Base-by-base conservation (phyloP, 2,797 vertebrate genomes). In the Parambassis ranga region DNA sequence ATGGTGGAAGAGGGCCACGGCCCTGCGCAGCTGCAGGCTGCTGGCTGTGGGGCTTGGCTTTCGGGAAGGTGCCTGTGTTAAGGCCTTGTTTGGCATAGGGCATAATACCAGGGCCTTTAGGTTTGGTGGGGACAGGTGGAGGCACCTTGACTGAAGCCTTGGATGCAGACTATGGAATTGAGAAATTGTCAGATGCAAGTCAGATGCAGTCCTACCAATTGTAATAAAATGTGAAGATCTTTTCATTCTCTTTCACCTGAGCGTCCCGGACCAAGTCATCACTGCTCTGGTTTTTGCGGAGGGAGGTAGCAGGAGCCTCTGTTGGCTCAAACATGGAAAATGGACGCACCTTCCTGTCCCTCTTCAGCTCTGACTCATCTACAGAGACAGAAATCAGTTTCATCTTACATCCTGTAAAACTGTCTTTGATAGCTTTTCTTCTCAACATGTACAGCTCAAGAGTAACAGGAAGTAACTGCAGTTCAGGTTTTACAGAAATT, bases 221-320 rank as follows among this genome's bases (percentile, higher is more conserved):
- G 44, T 42, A 8, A 49, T 53, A 4, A 39, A 38, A 55, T 10
- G 1, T 1, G 6, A 5, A 1, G 0, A 6, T 14, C 1, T 52
- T 52, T 42, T 26, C 1, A 1, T 50, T 48, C 3, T 2, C 1
- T 61, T 65, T 60, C 71, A 98, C 97, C 95, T 96, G 95, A 23
- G 92, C 91, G 19, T 98, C 97, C 53, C 94, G 83, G 51, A 96
- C 86, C 33, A 99, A 93, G 72, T 99, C 96, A 64, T 98, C 97
- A 0, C 95, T 98, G 90, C 97, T 99, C 92, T 97, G 97, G 87
- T 98, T 99, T 59, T 98, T 98, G 49, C 95, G 91, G 52, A 98
- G 90, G 0, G 90, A 80, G 20, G 93, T 85, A 1, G 94, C 50
- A 4, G 90, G 76, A 6, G 67, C 71, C 11, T 97, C 97, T 0